Conservation (phyloP, 2,888 invertebrate species). For the Smittia aterrima region DNA sequence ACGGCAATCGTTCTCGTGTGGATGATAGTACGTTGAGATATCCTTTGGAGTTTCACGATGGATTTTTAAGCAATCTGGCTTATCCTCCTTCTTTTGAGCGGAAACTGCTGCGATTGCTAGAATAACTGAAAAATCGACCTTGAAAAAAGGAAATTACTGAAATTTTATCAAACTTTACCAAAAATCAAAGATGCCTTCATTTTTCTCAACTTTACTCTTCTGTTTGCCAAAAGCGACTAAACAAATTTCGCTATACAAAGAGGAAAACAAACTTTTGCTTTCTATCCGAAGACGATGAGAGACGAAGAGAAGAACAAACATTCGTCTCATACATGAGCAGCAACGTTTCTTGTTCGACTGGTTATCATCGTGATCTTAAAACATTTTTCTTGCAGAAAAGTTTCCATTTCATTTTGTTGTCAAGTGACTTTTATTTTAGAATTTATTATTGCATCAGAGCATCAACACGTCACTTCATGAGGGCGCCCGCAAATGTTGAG, state of each 20-base stretch:
- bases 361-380: too few relatives aligned
- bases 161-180: too few relatives aligned
- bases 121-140: neutral
- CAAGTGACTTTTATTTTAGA: too few relatives aligned
- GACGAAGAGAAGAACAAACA: too few relatives aligned
- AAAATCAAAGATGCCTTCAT: neutral
- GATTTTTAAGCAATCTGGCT: slow-evolving; percentile 25
- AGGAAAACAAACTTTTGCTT: neutral
- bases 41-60: slow-evolving; percentile 10
- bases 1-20: slow-evolving; percentile 23
- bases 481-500: slow-evolving; percentile 16
- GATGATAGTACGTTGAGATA: slow-evolving; percentile 32
- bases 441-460: too few relatives aligned
- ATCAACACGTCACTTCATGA: slow-evolving; percentile 24
- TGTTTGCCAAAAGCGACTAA: neutral
- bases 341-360: too few relatives aligned
- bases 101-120: neutral
- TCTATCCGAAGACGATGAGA: too few relatives aligned
- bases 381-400: too few relatives aligned
- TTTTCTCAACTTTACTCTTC: neutral
- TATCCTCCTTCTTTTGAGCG: slow-evolving; percentile 27
- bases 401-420: too few relatives aligned
- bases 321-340: too few relatives aligned
- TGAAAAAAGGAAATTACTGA: neutral
- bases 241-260: neutral